Evolutionary conservation across 2,797 vertebrate species (phyloP), one percentile per base, ranked within the genome.

Genomic region (Spheniscus humboldti): DNA sequence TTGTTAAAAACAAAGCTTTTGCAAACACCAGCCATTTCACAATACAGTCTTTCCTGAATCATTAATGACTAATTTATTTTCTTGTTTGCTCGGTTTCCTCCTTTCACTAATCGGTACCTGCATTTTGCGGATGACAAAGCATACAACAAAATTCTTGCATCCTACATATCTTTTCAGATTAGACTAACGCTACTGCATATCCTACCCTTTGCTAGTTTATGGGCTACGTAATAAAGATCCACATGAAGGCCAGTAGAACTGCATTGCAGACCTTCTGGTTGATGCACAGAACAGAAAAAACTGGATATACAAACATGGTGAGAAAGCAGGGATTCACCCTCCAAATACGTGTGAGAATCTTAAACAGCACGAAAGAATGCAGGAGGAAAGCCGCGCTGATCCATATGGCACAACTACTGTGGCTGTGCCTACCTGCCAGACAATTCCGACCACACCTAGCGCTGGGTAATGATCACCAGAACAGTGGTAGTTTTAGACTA

Each of bases 281-380:
- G 35, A 87, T n/a, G 14, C 31, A 67, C 11, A 64, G 57, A 84
- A 50, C 28, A 69, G 56, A 87, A 93, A 87, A 79, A 59, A 18
- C 11, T 24, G 19, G 83, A 28, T 8, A 18, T 17, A 19, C 31
- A 90, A 67, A 71, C 18, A 6, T 2, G 13, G 19, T 57, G 39
- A 80, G 56, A 55, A 74, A 78, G 47, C 30, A 59, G 31, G 15
- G 17, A 78, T 78, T 75, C 56, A 35, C 14, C 11, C 18, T 77
- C 50, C 39, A 50, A 18, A 33, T 14, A 27, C 0, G 0, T 13
- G 4, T 57, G 39, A 77, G 41, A 60, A 47, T 30, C 59, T 55
- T 68, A n/a, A 73, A 28, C 28, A 72, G 25, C 13, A 39, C 7
- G 37, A 62, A 83, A 45, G 68, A 78, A 35, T 10, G 31, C 25